A percentile compares a stretch with the other conserved stretches of the same genome.
phyloP scores from a whole-genome alignment of 1,140 invertebrate species.

The Ditylenchus dipsaci region DNA sequence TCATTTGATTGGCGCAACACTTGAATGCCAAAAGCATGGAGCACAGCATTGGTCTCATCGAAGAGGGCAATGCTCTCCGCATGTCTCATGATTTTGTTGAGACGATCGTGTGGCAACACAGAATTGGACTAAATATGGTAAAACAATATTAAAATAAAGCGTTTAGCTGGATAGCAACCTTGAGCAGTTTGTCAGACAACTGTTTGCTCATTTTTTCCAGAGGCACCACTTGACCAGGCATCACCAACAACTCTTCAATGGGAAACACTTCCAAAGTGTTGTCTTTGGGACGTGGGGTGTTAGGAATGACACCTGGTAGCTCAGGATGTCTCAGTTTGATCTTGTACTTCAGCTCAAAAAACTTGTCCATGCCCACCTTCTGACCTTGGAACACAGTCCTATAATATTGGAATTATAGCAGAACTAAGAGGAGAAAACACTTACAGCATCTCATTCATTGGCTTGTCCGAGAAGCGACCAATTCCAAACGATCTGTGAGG shows the following conservation, averaged over 20 bases:
- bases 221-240: conserved; percentile 26
- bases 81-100: background rate
- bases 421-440: background rate
- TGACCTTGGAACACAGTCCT: background rate
- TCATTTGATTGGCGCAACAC: background rate
- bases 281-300: conserved; percentile 27
- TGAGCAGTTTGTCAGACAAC: conserved; percentile 14
- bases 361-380: background rate
- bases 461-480: background rate
- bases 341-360: conserved; percentile 13
- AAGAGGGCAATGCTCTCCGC: background rate
- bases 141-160: background rate
- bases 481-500: conserved; percentile 5
- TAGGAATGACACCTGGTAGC: conserved; percentile 28
- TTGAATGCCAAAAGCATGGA: background rate
- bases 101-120: background rate
- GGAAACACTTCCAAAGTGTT: conserved; percentile 16
- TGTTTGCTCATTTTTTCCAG: conserved; percentile 25
- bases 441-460: background rate
- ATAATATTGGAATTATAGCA: background rate
- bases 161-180: background rate
- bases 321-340: conserved; percentile 14
- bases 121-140: background rate
- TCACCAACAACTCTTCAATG: conserved; percentile 21
- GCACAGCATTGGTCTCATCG: background rate